Percentiles rank a stretch among this genome's conserved stretches.
phyloP scores from a whole-genome alignment of 1,140 invertebrate species.

The Onthophagus taurus region DNA sequence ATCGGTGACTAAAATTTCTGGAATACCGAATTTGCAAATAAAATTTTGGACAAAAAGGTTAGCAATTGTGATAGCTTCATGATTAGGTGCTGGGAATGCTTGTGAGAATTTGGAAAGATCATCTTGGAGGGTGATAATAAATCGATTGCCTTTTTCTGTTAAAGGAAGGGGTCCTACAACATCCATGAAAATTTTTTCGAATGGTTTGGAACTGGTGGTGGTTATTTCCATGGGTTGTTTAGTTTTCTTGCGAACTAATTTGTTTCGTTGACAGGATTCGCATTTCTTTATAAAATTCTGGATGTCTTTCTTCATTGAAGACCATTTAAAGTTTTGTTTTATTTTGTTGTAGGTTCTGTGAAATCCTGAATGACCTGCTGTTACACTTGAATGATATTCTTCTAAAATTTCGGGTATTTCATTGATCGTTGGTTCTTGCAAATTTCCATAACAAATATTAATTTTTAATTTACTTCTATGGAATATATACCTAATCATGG shows the following conservation, averaged over 20 bases:
- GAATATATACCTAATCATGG: no score
- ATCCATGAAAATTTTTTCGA: constrained; percentile 26
- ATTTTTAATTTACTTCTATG: no score
- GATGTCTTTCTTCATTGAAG: constrained; percentile 33
- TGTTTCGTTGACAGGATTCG: constrained; percentile 32
- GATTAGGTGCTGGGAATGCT: constrained; percentile 25
- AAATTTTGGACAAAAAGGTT: constrained; percentile 19
- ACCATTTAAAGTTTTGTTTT: constrained; percentile 32
- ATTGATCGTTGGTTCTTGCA: no score
- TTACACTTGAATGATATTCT: no score
- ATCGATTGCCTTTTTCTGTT: constrained; percentile 21
- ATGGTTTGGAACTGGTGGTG: constrained; percentile 27
- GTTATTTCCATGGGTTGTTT: constrained; percentile 35
- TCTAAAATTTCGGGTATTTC: no score
- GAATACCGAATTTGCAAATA: constrained; percentile 28
- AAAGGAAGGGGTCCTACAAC: constrained; percentile 30
- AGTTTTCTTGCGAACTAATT: constrained; percentile 28
- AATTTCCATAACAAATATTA: no score
- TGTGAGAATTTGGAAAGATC: constrained; percentile 30
- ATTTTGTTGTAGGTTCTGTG: constrained; percentile 32
- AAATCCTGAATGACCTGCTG: constrained; percentile 32
- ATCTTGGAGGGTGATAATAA: constrained; percentile 32
- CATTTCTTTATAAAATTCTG: constrained; percentile 30
- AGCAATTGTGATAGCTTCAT: constrained; percentile 28
- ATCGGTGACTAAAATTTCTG: constrained; percentile 29